phyloP scores from a whole-genome alignment of 2,797 vertebrate species.

The Tokudaia tokunoshimensis region DNA sequence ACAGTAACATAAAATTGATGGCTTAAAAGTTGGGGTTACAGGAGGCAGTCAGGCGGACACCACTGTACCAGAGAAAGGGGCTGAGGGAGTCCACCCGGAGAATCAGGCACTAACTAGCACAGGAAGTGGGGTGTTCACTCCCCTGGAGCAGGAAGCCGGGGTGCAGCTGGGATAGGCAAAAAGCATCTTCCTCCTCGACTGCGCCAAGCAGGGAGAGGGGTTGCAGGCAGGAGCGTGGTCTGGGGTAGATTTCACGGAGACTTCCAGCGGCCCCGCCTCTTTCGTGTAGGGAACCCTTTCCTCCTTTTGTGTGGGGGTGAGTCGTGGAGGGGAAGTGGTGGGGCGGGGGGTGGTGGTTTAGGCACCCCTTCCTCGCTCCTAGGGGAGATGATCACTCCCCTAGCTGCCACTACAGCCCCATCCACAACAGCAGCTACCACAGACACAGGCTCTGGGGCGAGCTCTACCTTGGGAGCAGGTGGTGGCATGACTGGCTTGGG shows the following conservation, averaged over 20 bases:
- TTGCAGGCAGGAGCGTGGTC: conserved; percentile 54
- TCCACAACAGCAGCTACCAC: conserved; percentile 70
- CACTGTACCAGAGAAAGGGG: conserved; percentile 75
- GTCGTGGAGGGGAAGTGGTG: conserved; percentile 43
- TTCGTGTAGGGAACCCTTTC: conserved; percentile 83
- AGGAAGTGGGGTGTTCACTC: conserved; percentile 63
- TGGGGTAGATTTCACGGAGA: conserved; percentile 70
- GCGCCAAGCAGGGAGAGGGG: conserved; percentile 70
- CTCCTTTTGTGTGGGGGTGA: conserved; percentile 83
- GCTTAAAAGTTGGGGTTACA: conserved; percentile 77
- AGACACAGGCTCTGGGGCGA: conserved; percentile 69
- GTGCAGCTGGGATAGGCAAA: conserved; percentile 60
- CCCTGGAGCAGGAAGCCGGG: conserved; percentile 64
- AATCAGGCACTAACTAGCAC: conserved; percentile 85
- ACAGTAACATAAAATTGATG: conserved; percentile 75
- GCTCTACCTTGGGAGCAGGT: conserved; percentile 79
- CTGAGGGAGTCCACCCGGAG: conserved; percentile 1
- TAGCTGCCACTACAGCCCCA: conserved; percentile 62
- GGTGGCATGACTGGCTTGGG: conserved; percentile 54
- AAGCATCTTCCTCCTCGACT: conserved; percentile 4
- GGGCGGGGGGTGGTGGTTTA: background rate
- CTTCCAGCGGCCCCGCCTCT: conserved; percentile 87
- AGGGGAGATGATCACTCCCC: conserved; percentile 73
- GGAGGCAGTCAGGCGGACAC: conserved; percentile 82
- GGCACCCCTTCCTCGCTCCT: conserved; percentile 60